A percentile compares a stretch with the other conserved stretches of the same genome.
Evolutionary conservation across 2,113 vertebrate species (phyloP).

Genomic region (Montifringilla adamsi): DNA sequence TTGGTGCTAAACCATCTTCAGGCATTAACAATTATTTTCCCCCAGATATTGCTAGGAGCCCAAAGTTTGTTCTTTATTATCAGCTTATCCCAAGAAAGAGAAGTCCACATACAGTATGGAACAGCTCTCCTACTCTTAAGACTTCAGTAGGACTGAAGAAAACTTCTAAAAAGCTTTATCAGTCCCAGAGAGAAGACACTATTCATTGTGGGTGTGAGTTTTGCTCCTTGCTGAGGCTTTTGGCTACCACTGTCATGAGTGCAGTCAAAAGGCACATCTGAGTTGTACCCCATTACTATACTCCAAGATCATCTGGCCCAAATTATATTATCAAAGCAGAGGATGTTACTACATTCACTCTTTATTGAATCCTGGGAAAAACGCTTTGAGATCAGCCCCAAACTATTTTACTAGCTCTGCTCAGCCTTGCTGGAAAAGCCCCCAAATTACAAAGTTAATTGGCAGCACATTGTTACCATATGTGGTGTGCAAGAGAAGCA

Average conservation of each 20-base stretch:
- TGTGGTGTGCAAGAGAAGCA: slow-evolving; percentile 44
- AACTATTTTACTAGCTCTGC: slow-evolving; percentile 52
- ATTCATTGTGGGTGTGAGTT: neutral
- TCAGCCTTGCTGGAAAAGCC: slow-evolving; percentile 55
- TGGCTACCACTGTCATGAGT: neutral
- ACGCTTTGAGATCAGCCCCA: slow-evolving; percentile 50
- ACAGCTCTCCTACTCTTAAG: neutral
- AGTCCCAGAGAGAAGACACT: neutral
- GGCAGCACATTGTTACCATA: slow-evolving; percentile 70
- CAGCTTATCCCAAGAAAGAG: neutral
- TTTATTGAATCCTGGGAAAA: slow-evolving; percentile 63
- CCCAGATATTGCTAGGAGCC: neutral
- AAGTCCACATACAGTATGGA: neutral
- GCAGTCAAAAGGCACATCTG: neutral
- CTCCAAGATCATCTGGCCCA: slow-evolving; percentile 56
- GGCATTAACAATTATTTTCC: neutral
- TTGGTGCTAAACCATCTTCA: neutral
- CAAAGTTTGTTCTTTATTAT: neutral
- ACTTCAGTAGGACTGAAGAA: neutral
- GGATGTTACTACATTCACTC: slow-evolving; percentile 52
- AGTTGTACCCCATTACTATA: neutral
- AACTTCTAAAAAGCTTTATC: neutral
- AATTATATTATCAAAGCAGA: slow-evolving; percentile 61
- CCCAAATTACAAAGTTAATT: slow-evolving; percentile 67
- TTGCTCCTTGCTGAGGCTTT: neutral